Evolutionary conservation across 1,140 invertebrate genomes (phyloP).

Genomic region (Ylistrum balloti): DNA sequence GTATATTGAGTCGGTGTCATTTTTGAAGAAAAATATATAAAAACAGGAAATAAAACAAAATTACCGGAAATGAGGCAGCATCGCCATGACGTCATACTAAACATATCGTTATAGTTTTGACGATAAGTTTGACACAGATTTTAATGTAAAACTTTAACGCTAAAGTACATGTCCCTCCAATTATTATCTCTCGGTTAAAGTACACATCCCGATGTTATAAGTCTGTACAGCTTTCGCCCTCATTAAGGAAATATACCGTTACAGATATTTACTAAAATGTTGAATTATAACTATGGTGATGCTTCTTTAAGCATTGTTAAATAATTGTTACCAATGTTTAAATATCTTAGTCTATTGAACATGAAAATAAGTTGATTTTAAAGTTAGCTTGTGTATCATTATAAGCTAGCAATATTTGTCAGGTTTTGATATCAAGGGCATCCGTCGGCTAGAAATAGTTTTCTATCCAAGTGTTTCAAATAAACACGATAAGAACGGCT

Average conservation of each 20-base stretch:
- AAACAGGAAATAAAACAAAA: not conserved
- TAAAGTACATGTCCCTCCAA: not conserved
- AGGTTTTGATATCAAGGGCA: not conserved
- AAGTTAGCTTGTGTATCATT: too few species aligned
- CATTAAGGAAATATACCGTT: too few species aligned
- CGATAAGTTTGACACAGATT: not conserved
- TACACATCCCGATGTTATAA: not conserved
- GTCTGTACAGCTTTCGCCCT: not conserved
- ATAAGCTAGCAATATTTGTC: not conserved
- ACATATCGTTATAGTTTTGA: not conserved
- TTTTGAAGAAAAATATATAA: too few species aligned
- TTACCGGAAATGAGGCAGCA: not conserved
- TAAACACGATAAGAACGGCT: slow-evolving; percentile 22
- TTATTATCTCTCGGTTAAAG: too few species aligned
- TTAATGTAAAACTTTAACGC: too few species aligned
- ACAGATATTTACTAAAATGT: too few species aligned
- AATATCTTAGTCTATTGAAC: too few species aligned
- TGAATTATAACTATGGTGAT: too few species aligned
- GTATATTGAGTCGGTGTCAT: too few species aligned
- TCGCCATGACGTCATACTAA: not conserved
- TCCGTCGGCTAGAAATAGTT: not conserved
- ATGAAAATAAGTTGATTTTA: too few species aligned
- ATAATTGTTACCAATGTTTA: too few species aligned
- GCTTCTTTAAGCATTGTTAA: too few species aligned
- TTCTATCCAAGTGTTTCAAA: not conserved